Evolutionary conservation across 2,888 invertebrate genomes (phyloP), one percentile per base, ranked within the genome.

Genomic region (Nomada hirtipes): DNA sequence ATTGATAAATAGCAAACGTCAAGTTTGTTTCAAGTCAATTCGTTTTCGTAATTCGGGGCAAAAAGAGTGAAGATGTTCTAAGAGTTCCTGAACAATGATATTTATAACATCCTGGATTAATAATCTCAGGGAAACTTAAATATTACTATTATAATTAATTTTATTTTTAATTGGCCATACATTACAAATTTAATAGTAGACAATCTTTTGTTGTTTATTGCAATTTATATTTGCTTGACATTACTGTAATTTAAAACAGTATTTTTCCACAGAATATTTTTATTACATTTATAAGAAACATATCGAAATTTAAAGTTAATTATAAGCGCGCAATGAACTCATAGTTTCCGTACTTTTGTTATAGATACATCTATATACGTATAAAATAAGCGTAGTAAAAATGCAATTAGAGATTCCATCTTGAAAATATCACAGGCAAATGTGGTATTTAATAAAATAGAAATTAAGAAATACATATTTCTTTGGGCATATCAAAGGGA

Each of bases 381-480:
- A 80, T 53, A 81, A 65, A 74, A 69, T 69, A 74, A 63, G 36
- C 59, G n/a, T 68, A 79, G 63, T 75, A 65, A 65, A 77, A 77
- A 64, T 36, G 79, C 42, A 79, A 50, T 76, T 82, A 79, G 67
- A 52, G 1, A 53, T 68, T 64, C n/a, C 18, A 44, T 61, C 57
- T 76, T 29, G 42, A 83, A 87, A 83, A 65, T 85, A 85, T 85
- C 79, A 87, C 81, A 85, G 81, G 79, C 67, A 77, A 87, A 72
- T 70, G 42, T 65, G 64, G 69, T 75, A 75, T 73, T 15, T 52
- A 76, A 73, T n/a, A 64, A 71, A 13, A 63, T 53, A 71, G 20
- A 65, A 73, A 29, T 20, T 18, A 69, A 63, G 65, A 69, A 72
- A 67, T 36, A 76, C 36, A 57, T 44, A 61, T 59, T 57, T 67